Percentiles rank a stretch among this genome's conserved stretches.
phyloP scores from a whole-genome alignment of 2,113 vertebrate species.

The Gnathonemus echidnorhynchus region DNA sequence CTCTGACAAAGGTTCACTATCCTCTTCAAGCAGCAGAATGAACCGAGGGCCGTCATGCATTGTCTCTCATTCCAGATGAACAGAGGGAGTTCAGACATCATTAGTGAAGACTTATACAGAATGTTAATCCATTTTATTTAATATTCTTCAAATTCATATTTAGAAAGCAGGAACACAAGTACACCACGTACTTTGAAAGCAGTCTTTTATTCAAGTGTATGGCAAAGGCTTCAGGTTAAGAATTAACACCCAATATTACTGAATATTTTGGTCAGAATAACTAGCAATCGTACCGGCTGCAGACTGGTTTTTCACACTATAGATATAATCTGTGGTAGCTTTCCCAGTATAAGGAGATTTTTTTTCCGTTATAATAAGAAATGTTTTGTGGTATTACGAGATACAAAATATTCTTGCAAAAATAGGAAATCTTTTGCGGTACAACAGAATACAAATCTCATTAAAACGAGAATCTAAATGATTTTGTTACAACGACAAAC shows the following conservation, averaged over 20 bases:
- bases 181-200: constrained; percentile 32
- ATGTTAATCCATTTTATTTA: constrained; percentile 35
- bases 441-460: background rate
- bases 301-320: background rate
- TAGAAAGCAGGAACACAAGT: constrained; percentile 27
- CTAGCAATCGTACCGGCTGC: background rate
- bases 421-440: background rate
- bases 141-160: constrained; percentile 30
- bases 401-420: too few species aligned
- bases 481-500: too few species aligned
- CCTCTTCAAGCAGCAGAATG: background rate
- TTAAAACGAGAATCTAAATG: background rate
- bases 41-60: background rate
- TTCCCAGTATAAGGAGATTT: background rate
- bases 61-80: constrained; percentile 5
- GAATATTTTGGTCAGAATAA: background rate
- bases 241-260: background rate
- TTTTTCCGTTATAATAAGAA: too few species aligned
- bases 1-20: constrained; percentile 1
- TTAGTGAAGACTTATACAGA: constrained; percentile 15
- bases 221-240: background rate
- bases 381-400: too few species aligned
- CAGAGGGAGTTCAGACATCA: background rate
- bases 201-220: constrained; percentile 27
- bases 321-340: background rate